Base-by-base conservation (phyloP, 2,113 vertebrate species). In the Mus pahari region DNA sequence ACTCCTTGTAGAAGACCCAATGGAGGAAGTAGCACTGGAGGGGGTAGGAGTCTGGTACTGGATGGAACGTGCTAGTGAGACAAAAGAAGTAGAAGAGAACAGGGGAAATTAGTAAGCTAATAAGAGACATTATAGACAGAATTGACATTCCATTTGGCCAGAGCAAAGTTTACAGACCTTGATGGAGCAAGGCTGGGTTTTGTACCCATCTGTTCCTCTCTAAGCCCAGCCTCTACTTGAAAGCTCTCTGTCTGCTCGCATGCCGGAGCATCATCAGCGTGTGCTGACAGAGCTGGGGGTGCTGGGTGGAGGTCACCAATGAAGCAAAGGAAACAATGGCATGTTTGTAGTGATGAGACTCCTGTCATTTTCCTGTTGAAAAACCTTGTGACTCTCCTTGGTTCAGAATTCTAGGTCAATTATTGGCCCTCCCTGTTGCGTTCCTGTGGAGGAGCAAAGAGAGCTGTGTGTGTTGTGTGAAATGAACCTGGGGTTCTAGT, bases 321-420 rank as follows among this genome's bases (percentile, higher is more conserved):
- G 86, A 74, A 82, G 19, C 45, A 5, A 16, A 60, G 70, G 22
- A 58, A 78, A 71, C n/a, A 33, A 55, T 71, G 39, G 31, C 17
- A n/a, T 22, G 8, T 50, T 4, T 78, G 73, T 45, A 74, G 53
- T 77, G n/a, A 60, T 75, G 84, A 90, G 79, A 62, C 5, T 64
- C 24, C 1, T 33, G 50, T 66, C 9, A 10, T 71, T 93, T 95
- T 96, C 79, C 89, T 96, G 33, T 87, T 94, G 71, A 45, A 48
- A 48, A 91, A 5, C 70, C 16, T n/a, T 36, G 90, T 92, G 71
- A 90, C 88, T 58, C 42, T 82, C 79, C 53, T 74, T 92, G 68
- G 31, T 42, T 64, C 71, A 39, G 39, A 94, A 73, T 70, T 82
- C 58, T 68, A 70, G 36, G 77, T n/a, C 70, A 36, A 1, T 74